phyloP scores from a whole-genome alignment of 37 sponge, comb jelly and placozoan species.

The Beroe forskalii region DNA sequence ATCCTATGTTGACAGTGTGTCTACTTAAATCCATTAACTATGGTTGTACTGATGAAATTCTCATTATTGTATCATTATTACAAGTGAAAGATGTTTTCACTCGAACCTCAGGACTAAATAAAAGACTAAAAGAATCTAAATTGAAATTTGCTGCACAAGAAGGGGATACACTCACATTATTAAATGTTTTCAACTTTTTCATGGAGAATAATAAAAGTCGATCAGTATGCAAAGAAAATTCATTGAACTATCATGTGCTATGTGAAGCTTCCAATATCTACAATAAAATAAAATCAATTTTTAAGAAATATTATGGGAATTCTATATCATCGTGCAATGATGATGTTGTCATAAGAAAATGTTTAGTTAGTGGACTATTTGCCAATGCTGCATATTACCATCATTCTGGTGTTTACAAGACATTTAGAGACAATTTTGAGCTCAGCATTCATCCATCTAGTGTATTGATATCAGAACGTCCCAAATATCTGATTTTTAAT shows the following conservation, averaged over 20 bases:
- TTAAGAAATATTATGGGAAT: constrained; percentile 1
- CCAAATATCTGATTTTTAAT: constrained; percentile 57
- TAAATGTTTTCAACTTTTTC: constrained; percentile 39
- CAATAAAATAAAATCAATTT: constrained; percentile 7
- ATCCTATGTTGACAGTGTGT: constrained; percentile 21
- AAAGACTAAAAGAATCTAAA: not conserved
- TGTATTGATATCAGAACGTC: constrained; percentile 44
- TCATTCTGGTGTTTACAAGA: constrained; percentile 50
- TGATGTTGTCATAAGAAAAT: constrained; percentile 13
- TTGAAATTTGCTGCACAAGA: constrained; percentile 63
- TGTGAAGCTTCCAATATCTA: not conserved
- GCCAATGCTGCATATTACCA: constrained; percentile 48
- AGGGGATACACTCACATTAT: constrained; percentile 13
- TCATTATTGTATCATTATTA: constrained; percentile 12
- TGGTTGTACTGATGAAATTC: constrained; percentile 63
- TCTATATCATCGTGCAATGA: not conserved
- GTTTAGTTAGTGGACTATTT: constrained; percentile 10
- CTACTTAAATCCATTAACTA: not conserved
- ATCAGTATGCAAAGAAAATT: constrained; percentile 49
- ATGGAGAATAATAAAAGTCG: constrained; percentile 17
- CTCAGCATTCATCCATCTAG: constrained; percentile 37
- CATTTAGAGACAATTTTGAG: constrained; percentile 51
- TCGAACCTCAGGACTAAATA: not conserved
- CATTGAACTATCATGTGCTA: constrained; percentile 19
- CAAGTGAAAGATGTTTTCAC: constrained; percentile 39